Base-by-base conservation (phyloP, 2,888 invertebrate species). In the Lomographa bimaculata region DNA sequence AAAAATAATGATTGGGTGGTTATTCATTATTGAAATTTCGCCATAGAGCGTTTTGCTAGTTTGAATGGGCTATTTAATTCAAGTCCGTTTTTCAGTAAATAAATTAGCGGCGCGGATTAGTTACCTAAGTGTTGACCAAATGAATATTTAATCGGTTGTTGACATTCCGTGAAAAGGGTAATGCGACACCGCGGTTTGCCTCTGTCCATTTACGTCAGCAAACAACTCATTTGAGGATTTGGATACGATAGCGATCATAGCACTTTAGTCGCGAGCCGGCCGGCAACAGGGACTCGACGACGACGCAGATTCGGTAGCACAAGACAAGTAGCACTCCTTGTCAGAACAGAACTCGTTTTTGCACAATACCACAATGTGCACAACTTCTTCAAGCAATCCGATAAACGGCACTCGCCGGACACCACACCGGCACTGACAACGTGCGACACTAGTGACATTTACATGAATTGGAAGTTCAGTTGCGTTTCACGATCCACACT, bases 391-490 rank as follows among this genome's bases (percentile, higher is more conserved):
- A 59, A 71, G 66, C 66, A 68, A 76, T 72, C 65, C 62, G 74
- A 79, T 74, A 75, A 66, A 60, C 68, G 62, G 57, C 68, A 70
- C 67, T 70, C 69, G 67, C 70, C 60, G 62, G 68, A 78, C 80
- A 81, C 80, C 78, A 78, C 79, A 80, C 78, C 75, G 74, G 67
- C 71, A 71, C 64, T 19, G 40, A 30, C 28, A 68, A 72, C 62
- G 71, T 64, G 69, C 67, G 71, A 76, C 72, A 75, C 71, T 58
- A 60, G 62, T 76, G 70, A 79, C 76, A 79, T 81, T 82, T 82
- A 83, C 82, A 81, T 82, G 71, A 71, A 75, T 71, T 73, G 64
- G 67, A 78, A 78, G 74, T 76, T 77, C 62, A 63, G 62, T 71
- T 67, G 64, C 62, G 66, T 71, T 72, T 66, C 69, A 72, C 66